Percentiles rank a stretch among this genome's conserved stretches.
phyloP scores from a whole-genome alignment of 2,888 invertebrate species.

The Perizoma flavofasciatum region DNA sequence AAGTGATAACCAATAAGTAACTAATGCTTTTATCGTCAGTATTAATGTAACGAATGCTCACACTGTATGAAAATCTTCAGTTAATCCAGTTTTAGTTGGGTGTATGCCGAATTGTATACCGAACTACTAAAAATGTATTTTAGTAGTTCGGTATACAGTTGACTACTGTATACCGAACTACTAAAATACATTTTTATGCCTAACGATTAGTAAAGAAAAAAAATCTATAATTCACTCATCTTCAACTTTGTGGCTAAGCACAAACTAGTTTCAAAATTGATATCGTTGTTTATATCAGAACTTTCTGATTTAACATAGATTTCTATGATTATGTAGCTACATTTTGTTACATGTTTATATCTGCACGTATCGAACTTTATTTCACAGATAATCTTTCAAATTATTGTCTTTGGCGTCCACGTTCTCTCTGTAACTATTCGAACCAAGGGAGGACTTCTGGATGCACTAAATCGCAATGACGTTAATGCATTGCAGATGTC shows the following conservation, averaged over 20 bases:
- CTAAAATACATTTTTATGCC: constrained; percentile 3
- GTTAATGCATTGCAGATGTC: constrained; percentile 15
- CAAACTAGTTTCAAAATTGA: background rate
- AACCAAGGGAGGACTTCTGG: no score
- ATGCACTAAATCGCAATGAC: constrained; percentile 4
- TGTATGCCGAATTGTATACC: no score
- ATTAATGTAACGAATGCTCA: background rate
- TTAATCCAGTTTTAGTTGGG: constrained; percentile 13
- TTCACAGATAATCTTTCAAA: constrained; percentile 5
- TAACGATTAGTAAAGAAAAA: no score
- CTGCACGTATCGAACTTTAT: constrained; percentile 1
- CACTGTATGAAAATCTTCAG: constrained; percentile 7
- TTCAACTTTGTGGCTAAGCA: background rate
- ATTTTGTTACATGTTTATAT: constrained; percentile 1
- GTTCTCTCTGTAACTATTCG: background rate
- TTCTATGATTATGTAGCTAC: constrained; percentile 3
- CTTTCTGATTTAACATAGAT: constrained; percentile 4
- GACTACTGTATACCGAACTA: no score
- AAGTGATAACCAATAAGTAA: background rate
- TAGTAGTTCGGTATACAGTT: constrained; percentile 1
- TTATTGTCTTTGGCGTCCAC: constrained; percentile 1
- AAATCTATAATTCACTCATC: constrained; percentile 1
- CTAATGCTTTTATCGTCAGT: background rate
- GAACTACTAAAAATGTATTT: no score
- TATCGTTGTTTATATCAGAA: constrained; percentile 9